phyloP scores from a whole-genome alignment of 2,797 vertebrate genomes.

The Gephyroberyx darwinii region DNA sequence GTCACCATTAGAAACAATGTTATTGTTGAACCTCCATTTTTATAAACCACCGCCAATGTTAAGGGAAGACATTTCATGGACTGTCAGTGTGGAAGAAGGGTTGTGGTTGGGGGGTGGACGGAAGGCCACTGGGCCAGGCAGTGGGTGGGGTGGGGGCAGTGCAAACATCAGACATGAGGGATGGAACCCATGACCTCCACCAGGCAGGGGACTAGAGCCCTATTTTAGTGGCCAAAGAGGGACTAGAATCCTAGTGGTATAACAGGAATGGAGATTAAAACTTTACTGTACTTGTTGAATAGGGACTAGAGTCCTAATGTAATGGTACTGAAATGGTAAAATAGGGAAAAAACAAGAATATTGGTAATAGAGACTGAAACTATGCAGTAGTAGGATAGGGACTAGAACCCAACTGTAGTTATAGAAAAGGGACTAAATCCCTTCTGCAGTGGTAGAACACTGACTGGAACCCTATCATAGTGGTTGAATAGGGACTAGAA shows the following conservation, averaged over 20 bases:
- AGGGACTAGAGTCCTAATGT: neutral
- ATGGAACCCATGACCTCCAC: conserved; percentile 32
- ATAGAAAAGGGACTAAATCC: neutral
- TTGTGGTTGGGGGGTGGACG: conserved; percentile 84
- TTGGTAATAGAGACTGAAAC: neutral
- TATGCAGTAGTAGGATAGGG: neutral
- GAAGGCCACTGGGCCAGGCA: conserved; percentile 85
- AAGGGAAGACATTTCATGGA: conserved; percentile 99
- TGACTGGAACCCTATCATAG: neutral
- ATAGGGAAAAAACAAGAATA: neutral
- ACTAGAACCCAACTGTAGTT: neutral
- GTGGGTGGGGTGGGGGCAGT: conserved; percentile 31
- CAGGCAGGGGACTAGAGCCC: conserved; percentile 16
- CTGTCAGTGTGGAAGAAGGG: conserved; percentile 90
- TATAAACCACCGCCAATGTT: conserved; percentile 94
- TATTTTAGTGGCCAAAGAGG: conserved; percentile 16
- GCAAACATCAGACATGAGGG: conserved; percentile 49
- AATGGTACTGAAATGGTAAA: neutral
- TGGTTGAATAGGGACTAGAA: neutral
- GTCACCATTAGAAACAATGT: conserved; percentile 96
- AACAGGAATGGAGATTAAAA: neutral
- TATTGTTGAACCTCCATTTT: conserved; percentile 93
- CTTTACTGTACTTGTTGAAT: neutral
- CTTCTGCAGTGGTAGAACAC: neutral
- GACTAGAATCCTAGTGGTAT: conserved; percentile 11